Conservation (phyloP, 2,888 invertebrate genomes). For the Leistus spinibarbis region DNA sequence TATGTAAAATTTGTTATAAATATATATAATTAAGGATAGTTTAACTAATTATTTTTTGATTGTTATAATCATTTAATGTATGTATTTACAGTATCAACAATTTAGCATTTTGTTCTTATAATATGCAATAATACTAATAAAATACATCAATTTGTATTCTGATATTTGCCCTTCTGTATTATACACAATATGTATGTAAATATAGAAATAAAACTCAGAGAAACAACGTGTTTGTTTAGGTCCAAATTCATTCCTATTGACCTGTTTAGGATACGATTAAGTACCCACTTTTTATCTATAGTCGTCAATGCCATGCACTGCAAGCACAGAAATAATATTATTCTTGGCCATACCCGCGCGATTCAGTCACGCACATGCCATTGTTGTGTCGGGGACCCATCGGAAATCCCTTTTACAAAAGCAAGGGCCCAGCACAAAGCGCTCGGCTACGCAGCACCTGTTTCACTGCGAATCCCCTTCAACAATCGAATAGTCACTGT, state of each 20-base stretch:
- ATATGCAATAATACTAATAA: too few relatives aligned
- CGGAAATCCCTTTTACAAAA: slow-evolving; percentile 15
- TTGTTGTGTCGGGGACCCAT: slow-evolving; percentile 19
- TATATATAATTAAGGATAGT: too few relatives aligned
- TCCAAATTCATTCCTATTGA: slow-evolving; percentile 18
- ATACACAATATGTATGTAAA: slow-evolving; percentile 23
- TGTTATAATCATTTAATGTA: too few relatives aligned
- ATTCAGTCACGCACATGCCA: slow-evolving; percentile 25
- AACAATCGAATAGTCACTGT: not conserved
- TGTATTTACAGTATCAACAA: not conserved
- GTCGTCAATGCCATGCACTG: slow-evolving; percentile 17
- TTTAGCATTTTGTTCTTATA: not conserved
- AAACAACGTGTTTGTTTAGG: slow-evolving; percentile 36
- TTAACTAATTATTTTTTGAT: too few relatives aligned
- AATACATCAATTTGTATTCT: too few relatives aligned
- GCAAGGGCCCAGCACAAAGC: slow-evolving; percentile 13
- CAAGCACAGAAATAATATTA: slow-evolving; percentile 30
- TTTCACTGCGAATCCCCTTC: slow-evolving; percentile 4
- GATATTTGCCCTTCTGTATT: too few relatives aligned
- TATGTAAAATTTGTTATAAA: too few relatives aligned
- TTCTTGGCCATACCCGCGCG: slow-evolving; percentile 15
- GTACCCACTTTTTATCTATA: not conserved
- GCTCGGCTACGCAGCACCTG: slow-evolving; percentile 2
- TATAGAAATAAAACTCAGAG: slow-evolving; percentile 29
- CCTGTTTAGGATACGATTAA: slow-evolving; percentile 32